These are phyloP conservation scores for Drosophila subquinaria DNA, from an alignment of 2,888 invertebrate species.

Conservation along the genomic window DNA sequence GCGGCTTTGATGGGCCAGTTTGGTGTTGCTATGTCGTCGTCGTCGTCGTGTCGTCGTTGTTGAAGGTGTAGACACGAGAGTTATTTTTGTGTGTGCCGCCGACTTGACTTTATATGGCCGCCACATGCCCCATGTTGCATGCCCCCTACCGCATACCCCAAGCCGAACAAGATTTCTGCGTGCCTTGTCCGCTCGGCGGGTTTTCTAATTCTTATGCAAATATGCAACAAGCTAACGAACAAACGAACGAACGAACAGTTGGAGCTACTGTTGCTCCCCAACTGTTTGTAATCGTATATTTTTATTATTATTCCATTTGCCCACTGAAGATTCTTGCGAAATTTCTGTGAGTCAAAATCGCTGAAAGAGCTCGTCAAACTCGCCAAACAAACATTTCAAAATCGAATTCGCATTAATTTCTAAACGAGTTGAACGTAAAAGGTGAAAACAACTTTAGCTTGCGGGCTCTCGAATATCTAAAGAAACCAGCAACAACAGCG, in stretches of 20 bases:
- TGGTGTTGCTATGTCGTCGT: slow-evolving; percentile 49
- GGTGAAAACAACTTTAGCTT: slow-evolving; percentile 54
- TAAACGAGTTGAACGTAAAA: slow-evolving; percentile 65
- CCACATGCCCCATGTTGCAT: slow-evolving; percentile 21
- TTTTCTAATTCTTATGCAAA: slow-evolving; percentile 82
- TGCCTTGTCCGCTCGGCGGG: slow-evolving; percentile 58
- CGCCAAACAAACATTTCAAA: slow-evolving; percentile 54
- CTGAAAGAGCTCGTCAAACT: slow-evolving; percentile 39
- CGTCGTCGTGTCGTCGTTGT: slow-evolving; percentile 48
- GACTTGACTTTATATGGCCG: slow-evolving; percentile 70
- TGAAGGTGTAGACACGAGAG: slow-evolving; percentile 71
- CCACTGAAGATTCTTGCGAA: slow-evolving; percentile 59
- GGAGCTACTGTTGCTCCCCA: slow-evolving; percentile 55
- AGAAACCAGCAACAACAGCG: slow-evolving; percentile 32
- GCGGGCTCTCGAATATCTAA: slow-evolving; percentile 21
- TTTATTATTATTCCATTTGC: slow-evolving; percentile 43
- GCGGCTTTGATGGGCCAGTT: slow-evolving; percentile 70
- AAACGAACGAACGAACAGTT: slow-evolving; percentile 29
- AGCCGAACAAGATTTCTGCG: slow-evolving; percentile 66
- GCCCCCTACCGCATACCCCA: slow-evolving; percentile 37
- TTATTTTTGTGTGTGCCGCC: slow-evolving; percentile 71
- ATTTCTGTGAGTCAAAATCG: slow-evolving; percentile 63
- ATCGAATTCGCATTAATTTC: slow-evolving; percentile 75
- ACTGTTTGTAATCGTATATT: slow-evolving; percentile 56
- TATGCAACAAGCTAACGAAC: slow-evolving; percentile 48